phyloP scores from a whole-genome alignment of 2,797 vertebrate species.

The Neosilurus mollespiculum region DNA sequence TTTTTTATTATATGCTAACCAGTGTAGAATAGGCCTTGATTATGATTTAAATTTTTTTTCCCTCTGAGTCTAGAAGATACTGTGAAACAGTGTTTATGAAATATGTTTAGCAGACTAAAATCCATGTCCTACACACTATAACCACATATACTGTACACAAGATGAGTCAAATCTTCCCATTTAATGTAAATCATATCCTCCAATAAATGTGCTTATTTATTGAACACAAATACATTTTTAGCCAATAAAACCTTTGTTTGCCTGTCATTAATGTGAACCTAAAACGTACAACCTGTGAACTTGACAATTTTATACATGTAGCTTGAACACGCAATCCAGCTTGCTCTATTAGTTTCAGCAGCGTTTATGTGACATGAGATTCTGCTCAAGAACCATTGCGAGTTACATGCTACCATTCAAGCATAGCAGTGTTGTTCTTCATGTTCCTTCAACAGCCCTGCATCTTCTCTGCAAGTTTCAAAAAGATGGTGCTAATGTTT shows the following conservation, averaged over 20 bases:
- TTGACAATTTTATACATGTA: constrained; percentile 8
- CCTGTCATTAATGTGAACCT: background rate
- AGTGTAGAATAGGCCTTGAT: background rate
- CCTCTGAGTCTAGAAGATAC: constrained; percentile 26
- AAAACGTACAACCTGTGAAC: constrained; percentile 13
- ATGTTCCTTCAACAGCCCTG: constrained; percentile 16
- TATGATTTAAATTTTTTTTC: constrained; percentile 24
- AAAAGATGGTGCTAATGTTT: constrained; percentile 37
- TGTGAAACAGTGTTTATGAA: constrained; percentile 29
- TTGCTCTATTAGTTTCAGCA: background rate
- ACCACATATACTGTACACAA: background rate
- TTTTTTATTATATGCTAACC: background rate
- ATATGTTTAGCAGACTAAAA: constrained; percentile 8
- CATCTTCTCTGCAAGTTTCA: constrained; percentile 15
- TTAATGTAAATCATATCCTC: background rate
- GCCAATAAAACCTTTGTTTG: background rate
- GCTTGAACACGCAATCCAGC: constrained; percentile 4
- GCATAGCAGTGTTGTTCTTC: background rate
- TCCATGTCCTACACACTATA: background rate
- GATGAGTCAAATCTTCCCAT: background rate
- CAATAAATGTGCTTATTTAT: background rate
- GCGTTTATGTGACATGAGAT: background rate
- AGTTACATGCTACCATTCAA: background rate
- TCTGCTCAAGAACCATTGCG: background rate
- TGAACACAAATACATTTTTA: background rate